These are phyloP conservation scores for Tineola bisselliella DNA, from an alignment of 2,888 invertebrate genomes.

Conservation along the genomic window DNA sequence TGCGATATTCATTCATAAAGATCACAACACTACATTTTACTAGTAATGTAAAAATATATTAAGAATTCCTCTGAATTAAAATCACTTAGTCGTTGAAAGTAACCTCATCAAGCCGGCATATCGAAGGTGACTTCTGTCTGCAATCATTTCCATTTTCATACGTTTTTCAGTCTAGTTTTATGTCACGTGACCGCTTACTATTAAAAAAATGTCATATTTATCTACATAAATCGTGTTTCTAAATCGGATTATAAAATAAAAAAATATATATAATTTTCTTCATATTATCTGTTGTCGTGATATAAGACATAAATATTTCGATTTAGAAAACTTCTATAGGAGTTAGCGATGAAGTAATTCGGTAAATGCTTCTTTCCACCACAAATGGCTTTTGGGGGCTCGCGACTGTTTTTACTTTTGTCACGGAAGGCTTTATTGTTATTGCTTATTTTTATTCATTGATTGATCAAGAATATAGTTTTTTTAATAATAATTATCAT, in stretches of 20 bases:
- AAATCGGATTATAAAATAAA: too few relatives aligned
- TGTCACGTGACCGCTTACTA: neutral
- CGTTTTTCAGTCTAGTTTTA: neutral
- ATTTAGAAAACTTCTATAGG: neutral
- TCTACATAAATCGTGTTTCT: too few relatives aligned
- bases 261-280: too few relatives aligned
- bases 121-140: too few relatives aligned
- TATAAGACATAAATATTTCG: constrained; percentile 4
- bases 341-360: constrained; percentile 10
- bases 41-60: too few relatives aligned
- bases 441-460: neutral
- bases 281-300: neutral
- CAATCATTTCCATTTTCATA: too few relatives aligned
- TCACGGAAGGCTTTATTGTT: neutral
- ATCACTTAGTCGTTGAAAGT: too few relatives aligned
- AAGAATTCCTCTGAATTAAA: too few relatives aligned
- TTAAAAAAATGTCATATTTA: neutral
- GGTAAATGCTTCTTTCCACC: neutral
- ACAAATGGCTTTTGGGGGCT: neutral
- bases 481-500: too few relatives aligned
- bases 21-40: too few relatives aligned
- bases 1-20: too few relatives aligned
- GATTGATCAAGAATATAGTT: neutral
- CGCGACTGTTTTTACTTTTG: neutral
- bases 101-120: too few relatives aligned